Conservation (phyloP, 2,797 vertebrate species). For the Acipenser ruthenus region DNA sequence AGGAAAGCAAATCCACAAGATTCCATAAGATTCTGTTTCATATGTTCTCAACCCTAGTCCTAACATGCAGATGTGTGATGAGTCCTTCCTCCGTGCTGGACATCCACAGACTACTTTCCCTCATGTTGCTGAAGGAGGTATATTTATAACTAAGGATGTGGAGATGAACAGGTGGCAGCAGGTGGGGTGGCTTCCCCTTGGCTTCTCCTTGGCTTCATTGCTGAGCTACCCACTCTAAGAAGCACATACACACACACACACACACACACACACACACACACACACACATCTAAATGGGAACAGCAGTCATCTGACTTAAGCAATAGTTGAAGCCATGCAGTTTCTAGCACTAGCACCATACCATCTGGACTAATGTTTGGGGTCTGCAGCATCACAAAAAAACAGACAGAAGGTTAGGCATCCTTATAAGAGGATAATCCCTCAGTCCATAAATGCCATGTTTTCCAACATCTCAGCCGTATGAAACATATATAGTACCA, state of each 20-base stretch:
- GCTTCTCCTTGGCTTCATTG: conserved; percentile 15
- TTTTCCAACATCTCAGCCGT: background rate
- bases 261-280: conserved; percentile 30
- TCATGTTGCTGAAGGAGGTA: conserved; percentile 14
- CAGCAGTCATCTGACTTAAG: conserved; percentile 44
- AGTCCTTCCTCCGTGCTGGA: background rate
- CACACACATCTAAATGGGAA: conserved; percentile 63
- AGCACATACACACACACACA: conserved; percentile 4
- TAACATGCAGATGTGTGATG: background rate
- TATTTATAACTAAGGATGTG: conserved; percentile 56
- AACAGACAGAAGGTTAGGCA: background rate
- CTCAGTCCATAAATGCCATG: background rate
- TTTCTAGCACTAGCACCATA: conserved; percentile 54
- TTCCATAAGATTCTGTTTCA: background rate
- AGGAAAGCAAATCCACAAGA: too few relatives aligned
- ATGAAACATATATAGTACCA: too few relatives aligned
- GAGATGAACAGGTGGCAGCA: conserved; percentile 70
- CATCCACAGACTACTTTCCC: conserved; percentile 19
- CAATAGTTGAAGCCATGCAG: conserved; percentile 50
- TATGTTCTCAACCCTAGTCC: background rate
- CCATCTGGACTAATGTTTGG: conserved; percentile 50
- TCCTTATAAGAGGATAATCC: background rate
- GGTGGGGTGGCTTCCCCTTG: conserved; percentile 51
- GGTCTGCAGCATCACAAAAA: background rate
- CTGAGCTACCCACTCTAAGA: conserved; percentile 10